A percentile compares a stretch with the other conserved stretches of the same genome.
These are phyloP conservation scores for Eudorcas thomsonii DNA, from an alignment of 2,113 vertebrate species.

Conservation along the genomic window DNA sequence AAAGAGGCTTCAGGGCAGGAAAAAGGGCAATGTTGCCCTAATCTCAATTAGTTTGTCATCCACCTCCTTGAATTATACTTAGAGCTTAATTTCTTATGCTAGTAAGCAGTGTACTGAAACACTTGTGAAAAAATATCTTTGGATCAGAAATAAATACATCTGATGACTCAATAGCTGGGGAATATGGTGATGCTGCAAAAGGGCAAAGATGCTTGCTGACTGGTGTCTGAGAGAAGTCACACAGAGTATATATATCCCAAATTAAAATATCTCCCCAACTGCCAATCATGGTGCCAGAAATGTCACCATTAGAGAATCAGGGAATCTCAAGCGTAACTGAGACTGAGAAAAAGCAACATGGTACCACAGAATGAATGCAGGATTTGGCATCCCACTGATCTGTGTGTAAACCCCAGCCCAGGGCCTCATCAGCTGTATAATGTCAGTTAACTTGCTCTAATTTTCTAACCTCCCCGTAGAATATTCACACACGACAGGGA, in stretches of 20 bases:
- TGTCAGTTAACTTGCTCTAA: background rate
- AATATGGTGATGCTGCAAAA: background rate
- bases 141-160: conserved; percentile 28
- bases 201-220: background rate
- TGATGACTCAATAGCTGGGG: conserved; percentile 11
- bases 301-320: background rate
- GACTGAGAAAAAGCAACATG: background rate
- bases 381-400: background rate
- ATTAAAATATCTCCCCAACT: background rate
- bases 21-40: background rate
- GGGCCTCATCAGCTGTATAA: background rate
- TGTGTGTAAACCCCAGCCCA: background rate
- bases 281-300: background rate
- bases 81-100: background rate
- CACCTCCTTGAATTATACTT: background rate
- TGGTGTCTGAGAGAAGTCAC: background rate
- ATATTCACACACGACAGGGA: background rate
- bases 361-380: background rate
- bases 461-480: background rate
- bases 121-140: background rate
- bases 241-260: background rate
- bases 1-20: background rate
- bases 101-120: background rate
- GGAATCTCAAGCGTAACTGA: background rate
- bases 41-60: background rate